Evolutionary conservation across 2,113 vertebrate genomes (phyloP).

Genomic region (human (Homo sapiens)): DNA sequence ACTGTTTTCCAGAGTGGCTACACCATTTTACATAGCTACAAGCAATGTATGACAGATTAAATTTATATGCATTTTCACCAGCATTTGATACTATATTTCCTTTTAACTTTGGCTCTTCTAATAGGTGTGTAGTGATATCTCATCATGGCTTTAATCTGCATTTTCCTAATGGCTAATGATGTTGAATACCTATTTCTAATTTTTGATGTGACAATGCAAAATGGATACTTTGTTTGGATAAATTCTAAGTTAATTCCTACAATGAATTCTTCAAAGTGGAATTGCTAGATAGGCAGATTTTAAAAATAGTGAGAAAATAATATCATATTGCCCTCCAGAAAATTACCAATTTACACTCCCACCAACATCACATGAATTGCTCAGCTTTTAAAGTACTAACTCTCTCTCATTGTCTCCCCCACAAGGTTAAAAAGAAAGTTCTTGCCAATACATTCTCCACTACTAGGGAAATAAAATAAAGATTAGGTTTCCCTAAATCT

Average conservation of each 20-base stretch:
- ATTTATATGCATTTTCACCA: background rate
- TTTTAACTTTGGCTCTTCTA: background rate
- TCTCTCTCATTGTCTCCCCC: background rate
- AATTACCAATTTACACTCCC: background rate
- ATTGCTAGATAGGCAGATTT: background rate
- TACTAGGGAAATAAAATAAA: background rate
- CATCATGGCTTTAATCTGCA: background rate
- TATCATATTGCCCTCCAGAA: background rate
- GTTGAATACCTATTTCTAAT: background rate
- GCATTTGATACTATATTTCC: background rate
- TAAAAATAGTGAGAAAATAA: background rate
- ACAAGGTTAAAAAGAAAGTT: background rate
- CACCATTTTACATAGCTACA: background rate
- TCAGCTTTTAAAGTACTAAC: background rate
- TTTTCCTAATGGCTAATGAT: slow-evolving; percentile 30
- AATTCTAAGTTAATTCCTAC: slow-evolving; percentile 18
- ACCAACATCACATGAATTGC: background rate
- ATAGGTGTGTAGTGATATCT: background rate
- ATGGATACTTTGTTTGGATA: background rate
- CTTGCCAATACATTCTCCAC: background rate
- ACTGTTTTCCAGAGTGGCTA: background rate
- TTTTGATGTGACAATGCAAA: background rate
- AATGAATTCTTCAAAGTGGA: slow-evolving; percentile 16
- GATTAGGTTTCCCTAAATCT: background rate
- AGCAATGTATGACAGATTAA: background rate